These are phyloP conservation scores for Lophotriccus pileatus DNA, from an alignment of 2,797 vertebrate species.

Conservation along the genomic window DNA sequence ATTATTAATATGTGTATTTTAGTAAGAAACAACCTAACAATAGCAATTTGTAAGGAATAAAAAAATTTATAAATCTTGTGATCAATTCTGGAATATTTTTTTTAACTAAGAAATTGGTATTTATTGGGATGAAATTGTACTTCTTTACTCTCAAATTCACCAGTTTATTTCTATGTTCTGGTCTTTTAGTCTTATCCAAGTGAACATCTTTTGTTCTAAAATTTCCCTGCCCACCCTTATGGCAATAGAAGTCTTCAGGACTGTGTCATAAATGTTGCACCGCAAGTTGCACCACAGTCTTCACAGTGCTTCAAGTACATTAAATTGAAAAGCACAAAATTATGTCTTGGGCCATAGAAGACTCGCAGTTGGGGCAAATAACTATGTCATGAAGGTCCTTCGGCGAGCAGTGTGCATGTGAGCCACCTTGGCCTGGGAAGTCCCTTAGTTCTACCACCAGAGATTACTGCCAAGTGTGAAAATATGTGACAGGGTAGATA, in stretches of 20 bases:
- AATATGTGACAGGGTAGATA: fast-evolving
- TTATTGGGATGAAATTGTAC: neutral
- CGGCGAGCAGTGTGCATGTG: fast-evolving
- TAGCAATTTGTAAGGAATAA: neutral
- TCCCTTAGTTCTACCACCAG: neutral
- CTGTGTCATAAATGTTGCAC: neutral
- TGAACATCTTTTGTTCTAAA: neutral
- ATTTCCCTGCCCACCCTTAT: fast-evolving
- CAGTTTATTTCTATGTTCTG: neutral
- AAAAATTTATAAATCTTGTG: neutral
- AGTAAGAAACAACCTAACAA: neutral
- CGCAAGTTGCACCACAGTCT: neutral
- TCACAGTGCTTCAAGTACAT: neutral
- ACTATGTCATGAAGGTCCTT: neutral
- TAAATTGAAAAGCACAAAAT: neutral
- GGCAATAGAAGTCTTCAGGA: neutral
- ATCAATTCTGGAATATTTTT: neutral
- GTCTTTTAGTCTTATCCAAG: neutral
- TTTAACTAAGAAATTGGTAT: neutral
- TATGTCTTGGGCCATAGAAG: neutral
- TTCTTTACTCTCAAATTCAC: neutral
- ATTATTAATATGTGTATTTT: neutral
- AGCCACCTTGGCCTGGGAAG: neutral
- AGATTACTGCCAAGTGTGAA: neutral
- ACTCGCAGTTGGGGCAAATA: neutral